Evolutionary conservation across 1,140 invertebrate genomes (phyloP), one percentile per base, ranked within the genome.

Genomic region (Lucilia sericata): DNA sequence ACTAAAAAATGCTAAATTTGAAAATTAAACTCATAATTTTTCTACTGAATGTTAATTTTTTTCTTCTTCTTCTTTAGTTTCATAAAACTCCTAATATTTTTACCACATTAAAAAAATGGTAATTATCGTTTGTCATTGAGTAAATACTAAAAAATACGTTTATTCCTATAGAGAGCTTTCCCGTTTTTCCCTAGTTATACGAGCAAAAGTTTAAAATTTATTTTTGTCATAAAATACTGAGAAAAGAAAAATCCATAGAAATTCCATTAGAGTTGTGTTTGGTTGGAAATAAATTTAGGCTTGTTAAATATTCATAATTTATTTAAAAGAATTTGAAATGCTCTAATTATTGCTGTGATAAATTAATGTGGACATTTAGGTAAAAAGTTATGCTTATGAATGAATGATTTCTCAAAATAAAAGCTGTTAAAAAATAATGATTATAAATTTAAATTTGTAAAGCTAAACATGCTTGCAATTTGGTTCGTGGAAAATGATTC

Each of bases 111-210:
- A 70, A 70, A 30, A 70, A 70, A 70, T 70, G 65, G 65, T 70
- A 70, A 70, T 70, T 70, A 70, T 70, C 65, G 65, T 70, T 70
- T 70, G 65, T 70, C 65, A 70, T 70, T 70, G 55, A 14, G 3
- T n/a, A n/a, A n/a, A 17, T 12, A 17, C 13, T 3, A 5, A 60
- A 60, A 60, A n/a, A 7, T 8, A 42, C 5, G 42, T 42, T 17
- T 17, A 55, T 55, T 10, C 14, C 14, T 55, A 17, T 55, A 55
- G 17, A 17, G 51, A 19, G 1, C 10, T 21, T 21, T 70, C 7
- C n/a, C 2, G 7, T 70, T 19, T 21, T 21, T 70, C 25, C 25
- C 25, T 30, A 30, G 25, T 19, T 21, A 70, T 10, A 42, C 42
- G 21, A 70, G 65, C 25, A 70, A 70, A 70, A 70, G 65, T 70